Evolutionary conservation across 2,113 vertebrate genomes (phyloP), one percentile per base, ranked within the genome.

Genomic region (Abramis brama): DNA sequence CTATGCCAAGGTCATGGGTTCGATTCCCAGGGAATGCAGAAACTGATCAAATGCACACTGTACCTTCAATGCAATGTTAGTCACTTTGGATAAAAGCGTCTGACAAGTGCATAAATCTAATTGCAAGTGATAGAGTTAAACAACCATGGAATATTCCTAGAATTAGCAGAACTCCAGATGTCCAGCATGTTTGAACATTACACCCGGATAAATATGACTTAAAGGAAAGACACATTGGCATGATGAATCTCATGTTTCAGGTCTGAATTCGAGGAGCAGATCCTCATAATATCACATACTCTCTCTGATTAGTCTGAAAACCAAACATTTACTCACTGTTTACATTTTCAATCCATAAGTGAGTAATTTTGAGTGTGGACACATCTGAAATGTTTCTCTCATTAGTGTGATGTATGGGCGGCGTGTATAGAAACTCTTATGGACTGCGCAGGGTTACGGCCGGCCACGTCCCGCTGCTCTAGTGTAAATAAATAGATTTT

Each of bases 401-500:
- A 82, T 82, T 30, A 68, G 39, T 82, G 27, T 52, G 62, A 82
- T 82, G 43, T n/a, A n/a, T n/a, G n/a, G n/a, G n/a, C n/a, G n/a
- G n/a, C n/a, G n/a, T n/a, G n/a, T 45, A 64, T 80, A 45, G 39
- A 64, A 62, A 47, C 5, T 25, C 25, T 81, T 19, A 5, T 47
- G 79, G 60, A 66, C 36, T 1, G n/a, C 7, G n/a, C 12, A 2
- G 52, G 64, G 25, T 79, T 43, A 47, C 9, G 55, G 55, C 13
- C 9, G 27, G 68, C 21, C 78, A 81, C 30, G 11, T 86, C 68
- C 68, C 64, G 85, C 66, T 33, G 78, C 52, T 47, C 52, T 33
- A 62, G 78, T 86, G 78, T 81, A 81, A 86, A 86, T 80, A 86
- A 86, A 86, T 75, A 52, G 55, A 64, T 59, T 81, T 74, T 74